Evolutionary conservation across 2,888 invertebrate genomes (phyloP).

Genomic region (Phorcus lineatus): DNA sequence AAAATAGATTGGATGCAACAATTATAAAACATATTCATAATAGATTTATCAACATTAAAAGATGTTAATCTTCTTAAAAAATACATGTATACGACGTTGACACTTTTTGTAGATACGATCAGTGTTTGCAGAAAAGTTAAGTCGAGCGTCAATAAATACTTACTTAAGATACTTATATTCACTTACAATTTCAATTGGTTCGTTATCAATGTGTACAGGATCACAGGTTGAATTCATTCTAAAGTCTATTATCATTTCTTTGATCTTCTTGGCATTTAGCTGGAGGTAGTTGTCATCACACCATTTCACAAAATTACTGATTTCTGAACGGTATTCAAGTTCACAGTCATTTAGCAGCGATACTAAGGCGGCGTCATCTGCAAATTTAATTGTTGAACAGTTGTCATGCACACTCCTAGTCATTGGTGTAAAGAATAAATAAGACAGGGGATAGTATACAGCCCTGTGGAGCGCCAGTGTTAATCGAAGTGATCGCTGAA

Average conservation of each 20-base stretch:
- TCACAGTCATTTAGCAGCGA: neutral
- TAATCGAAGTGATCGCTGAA: neutral
- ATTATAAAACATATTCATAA: neutral
- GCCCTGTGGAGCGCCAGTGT: neutral
- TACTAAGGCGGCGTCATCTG: neutral
- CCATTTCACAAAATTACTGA: neutral
- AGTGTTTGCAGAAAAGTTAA: neutral
- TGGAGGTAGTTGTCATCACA: neutral
- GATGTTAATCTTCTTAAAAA: neutral
- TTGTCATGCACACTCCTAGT: neutral
- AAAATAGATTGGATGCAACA: neutral
- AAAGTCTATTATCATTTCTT: too few relatives aligned
- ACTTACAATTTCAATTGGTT: too few relatives aligned
- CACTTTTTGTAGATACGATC: neutral
- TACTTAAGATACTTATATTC: too few relatives aligned
- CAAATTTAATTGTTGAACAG: neutral
- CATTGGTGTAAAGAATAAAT: neutral
- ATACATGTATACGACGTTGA: slow-evolving; percentile 53
- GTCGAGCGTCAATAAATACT: too few relatives aligned
- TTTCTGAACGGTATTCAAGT: neutral
- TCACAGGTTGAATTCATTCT: too few relatives aligned
- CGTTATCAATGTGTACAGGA: too few relatives aligned
- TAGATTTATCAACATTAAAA: neutral
- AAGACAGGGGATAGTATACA: neutral
- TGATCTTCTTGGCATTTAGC: neutral